Evolutionary conservation across 2,797 vertebrate genomes (phyloP).

Genomic region (Pogonophryne albipinna): DNA sequence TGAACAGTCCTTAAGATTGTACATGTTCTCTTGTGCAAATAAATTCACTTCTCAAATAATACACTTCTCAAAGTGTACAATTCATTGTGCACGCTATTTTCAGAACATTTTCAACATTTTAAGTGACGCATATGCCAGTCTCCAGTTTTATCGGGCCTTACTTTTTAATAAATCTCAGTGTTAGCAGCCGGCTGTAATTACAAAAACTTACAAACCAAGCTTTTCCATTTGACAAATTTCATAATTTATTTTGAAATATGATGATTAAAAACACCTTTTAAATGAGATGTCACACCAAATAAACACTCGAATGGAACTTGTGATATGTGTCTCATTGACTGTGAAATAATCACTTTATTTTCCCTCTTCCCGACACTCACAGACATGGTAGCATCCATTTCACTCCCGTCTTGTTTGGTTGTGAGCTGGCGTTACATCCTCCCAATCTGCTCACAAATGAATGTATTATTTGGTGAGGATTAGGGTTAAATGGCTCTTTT

Average conservation of each 20-base stretch:
- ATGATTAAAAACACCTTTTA: slow-evolving; percentile 2
- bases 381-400: slow-evolving; percentile 48
- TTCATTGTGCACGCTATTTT: no score
- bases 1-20: no score
- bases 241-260: neutral
- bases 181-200: neutral
- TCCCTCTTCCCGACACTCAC: neutral
- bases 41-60: no score
- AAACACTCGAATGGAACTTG: slow-evolving; percentile 3
- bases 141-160: no score
- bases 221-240: neutral
- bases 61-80: no score
- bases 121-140: no score
- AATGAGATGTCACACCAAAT: slow-evolving; percentile 5
- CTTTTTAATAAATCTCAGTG: neutral
- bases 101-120: no score
- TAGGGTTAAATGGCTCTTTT: slow-evolving; percentile 73
- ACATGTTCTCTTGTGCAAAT: no score
- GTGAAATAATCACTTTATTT: slow-evolving; percentile 21
- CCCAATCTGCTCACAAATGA: slow-evolving; percentile 67
- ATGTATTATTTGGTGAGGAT: slow-evolving; percentile 72
- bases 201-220: neutral
- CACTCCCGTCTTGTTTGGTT: slow-evolving; percentile 56
- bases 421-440: slow-evolving; percentile 75
- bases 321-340: slow-evolving; percentile 11